Evolutionary conservation across 2,113 vertebrate genomes (phyloP), one percentile per base, ranked within the genome.

Genomic region (Ailurus styani): DNA sequence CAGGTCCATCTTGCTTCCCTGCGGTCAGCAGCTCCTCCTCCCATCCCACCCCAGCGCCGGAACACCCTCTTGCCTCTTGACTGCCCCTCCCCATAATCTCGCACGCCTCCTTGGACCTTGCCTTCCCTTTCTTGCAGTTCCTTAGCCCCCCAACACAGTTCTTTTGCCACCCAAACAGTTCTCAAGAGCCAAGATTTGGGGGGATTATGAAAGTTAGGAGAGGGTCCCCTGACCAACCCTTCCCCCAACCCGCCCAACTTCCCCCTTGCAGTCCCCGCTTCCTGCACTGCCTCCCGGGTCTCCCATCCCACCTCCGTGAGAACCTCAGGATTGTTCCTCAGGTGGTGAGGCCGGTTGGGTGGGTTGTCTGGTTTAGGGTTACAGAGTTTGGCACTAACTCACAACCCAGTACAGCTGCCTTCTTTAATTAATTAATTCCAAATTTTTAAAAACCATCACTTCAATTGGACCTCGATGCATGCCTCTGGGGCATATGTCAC

Each of bases 391-490:
- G 97, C 97, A 95, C 90, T 78, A 93, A 87, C 45, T 83, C 83
- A 88, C 75, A 91, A 75, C 90, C 87, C 92, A 10, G 0, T 87
- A 93, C 82, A 97, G 86, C 93, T 87, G 94, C 90, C 73, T 90
- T 95, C 86, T 97, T 97, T 94, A 97, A 98, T 98, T 97, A 98
- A 97, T 98, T 98, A 93, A 97, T 96, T 96, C 87, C 90, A 88
- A 95, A 90, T 97, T 75, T 96, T 95, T n/a, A 34, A 14, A 90
- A 88, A 88, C 2, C 40, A 95, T 66, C 82, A 90, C 87, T 95
- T 93, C 96, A 79, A 21, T 95, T 97, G 97, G 96, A 93, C 95
- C 94, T 97, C 90, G 75, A 87, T 86, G 37, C 79, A 55, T 97
- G 97, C 97, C 98, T 97, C 85, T 78, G 95, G 85, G 97, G 97